Evolutionary conservation across 2,113 vertebrate genomes (phyloP).

Genomic region (Martes martes): DNA sequence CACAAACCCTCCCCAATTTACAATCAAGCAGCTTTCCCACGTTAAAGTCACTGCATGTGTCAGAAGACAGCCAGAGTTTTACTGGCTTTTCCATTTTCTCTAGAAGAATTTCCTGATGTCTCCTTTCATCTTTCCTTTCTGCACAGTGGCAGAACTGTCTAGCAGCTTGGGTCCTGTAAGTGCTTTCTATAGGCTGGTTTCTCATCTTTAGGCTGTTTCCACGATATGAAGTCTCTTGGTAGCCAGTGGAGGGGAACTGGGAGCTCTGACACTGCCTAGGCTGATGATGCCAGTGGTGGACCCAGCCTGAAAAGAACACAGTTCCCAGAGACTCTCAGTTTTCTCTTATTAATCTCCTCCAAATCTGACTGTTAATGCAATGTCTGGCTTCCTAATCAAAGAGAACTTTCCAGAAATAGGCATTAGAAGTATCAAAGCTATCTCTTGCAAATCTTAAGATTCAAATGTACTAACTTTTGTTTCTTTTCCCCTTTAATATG

Average conservation of each 20-base stretch:
- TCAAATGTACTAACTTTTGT: conserved; percentile 72
- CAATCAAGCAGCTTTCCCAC: neutral
- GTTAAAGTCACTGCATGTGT: neutral
- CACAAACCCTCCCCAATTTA: neutral
- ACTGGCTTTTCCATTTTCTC: conserved; percentile 21
- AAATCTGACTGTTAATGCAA: neutral
- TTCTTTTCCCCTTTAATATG: conserved; percentile 69
- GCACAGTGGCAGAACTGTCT: neutral
- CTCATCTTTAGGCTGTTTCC: neutral
- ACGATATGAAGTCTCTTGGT: neutral
- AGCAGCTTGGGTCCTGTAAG: neutral
- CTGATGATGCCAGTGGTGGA: neutral
- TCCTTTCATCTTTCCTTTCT: neutral
- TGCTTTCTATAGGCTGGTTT: neutral
- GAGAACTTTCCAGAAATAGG: neutral
- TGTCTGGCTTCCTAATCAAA: neutral
- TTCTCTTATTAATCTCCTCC: neutral
- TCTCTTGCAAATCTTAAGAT: neutral
- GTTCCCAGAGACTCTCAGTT: neutral
- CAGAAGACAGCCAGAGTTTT: neutral
- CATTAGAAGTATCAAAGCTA: neutral
- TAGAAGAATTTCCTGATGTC: neutral
- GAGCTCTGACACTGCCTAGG: neutral
- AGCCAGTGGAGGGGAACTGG: neutral
- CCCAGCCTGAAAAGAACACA: neutral